Conservation (phyloP, 2,113 vertebrate species). For the Oncorhynchus keta region DNA sequence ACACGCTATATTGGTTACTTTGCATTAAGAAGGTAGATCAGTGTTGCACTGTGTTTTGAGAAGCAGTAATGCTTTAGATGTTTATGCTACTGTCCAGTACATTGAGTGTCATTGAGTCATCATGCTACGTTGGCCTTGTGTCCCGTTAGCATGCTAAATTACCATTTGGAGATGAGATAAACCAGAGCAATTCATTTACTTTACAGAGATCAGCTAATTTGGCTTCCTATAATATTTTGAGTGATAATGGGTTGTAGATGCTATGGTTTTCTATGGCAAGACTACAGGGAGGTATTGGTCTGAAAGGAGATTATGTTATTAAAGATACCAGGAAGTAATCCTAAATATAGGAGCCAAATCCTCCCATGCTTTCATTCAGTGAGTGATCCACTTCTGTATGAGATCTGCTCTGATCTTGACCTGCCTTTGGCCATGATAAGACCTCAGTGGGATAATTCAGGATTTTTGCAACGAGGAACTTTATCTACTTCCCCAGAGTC, state of each 20-base stretch:
- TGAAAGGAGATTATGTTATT: too few relatives aligned
- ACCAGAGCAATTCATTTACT: not conserved
- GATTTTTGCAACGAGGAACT: too few relatives aligned
- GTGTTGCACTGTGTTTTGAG: not conserved
- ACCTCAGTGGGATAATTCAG: not conserved
- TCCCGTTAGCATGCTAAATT: not conserved
- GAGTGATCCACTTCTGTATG: conserved; percentile 46
- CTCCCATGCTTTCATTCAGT: too few relatives aligned
- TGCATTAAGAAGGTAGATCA: not conserved
- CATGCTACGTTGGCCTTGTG: not conserved
- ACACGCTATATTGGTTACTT: not conserved
- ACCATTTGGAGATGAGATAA: not conserved
- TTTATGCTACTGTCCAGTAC: not conserved
- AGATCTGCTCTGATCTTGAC: conserved; percentile 32
- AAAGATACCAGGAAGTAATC: too few relatives aligned
- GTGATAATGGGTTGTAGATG: too few relatives aligned
- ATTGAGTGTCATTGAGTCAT: not conserved
- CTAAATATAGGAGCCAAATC: too few relatives aligned
- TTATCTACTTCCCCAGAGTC: too few relatives aligned
- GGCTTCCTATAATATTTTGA: too few relatives aligned
- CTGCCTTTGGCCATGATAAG: conserved; percentile 37
- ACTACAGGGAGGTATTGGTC: too few relatives aligned
- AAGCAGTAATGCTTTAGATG: not conserved
- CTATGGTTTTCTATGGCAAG: too few relatives aligned
- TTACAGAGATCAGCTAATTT: too few relatives aligned